Evolutionary conservation across 1,140 invertebrate species (phyloP).

Genomic region (Ganaspis sp.): DNA sequence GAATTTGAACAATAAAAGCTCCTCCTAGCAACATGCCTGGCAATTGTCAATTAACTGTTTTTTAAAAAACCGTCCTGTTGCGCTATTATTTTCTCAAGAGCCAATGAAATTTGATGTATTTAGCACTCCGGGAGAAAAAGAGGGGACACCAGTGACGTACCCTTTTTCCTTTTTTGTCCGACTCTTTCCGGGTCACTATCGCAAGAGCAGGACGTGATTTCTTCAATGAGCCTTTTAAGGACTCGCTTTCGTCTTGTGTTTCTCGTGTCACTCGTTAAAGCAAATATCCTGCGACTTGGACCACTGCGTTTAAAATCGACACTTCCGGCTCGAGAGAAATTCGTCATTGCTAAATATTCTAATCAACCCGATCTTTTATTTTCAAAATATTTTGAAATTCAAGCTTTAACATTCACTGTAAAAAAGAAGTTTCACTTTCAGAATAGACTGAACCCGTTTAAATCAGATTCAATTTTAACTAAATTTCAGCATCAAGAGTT

Average conservation of each 20-base stretch:
- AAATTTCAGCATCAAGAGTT: too few species aligned
- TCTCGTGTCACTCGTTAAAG: constrained; percentile 56
- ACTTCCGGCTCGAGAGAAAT: constrained; percentile 59
- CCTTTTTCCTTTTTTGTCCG: constrained; percentile 40
- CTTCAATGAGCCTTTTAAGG: constrained; percentile 51
- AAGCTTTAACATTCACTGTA: not conserved
- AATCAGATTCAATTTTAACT: too few species aligned
- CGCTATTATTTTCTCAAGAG: constrained; percentile 53
- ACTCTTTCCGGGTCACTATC: constrained; percentile 50
- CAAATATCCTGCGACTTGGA: constrained; percentile 66
- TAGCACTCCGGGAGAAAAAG: not conserved
- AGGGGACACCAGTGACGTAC: not conserved
- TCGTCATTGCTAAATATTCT: not conserved
- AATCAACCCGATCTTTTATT: not conserved
- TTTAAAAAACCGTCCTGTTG: constrained; percentile 56
- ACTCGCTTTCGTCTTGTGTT: constrained; percentile 47
- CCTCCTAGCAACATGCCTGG: constrained; percentile 42
- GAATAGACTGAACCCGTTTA: too few species aligned
- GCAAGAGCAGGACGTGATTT: constrained; percentile 61
- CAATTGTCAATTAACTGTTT: constrained; percentile 58
- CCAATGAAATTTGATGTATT: constrained; percentile 56
- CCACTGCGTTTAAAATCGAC: constrained; percentile 63
- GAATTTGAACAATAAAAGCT: constrained; percentile 57
- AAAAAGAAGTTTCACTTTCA: not conserved
- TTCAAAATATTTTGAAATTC: too few species aligned